Conservation (phyloP, 1,140 invertebrate genomes). For the Wasmannia auropunctata region DNA sequence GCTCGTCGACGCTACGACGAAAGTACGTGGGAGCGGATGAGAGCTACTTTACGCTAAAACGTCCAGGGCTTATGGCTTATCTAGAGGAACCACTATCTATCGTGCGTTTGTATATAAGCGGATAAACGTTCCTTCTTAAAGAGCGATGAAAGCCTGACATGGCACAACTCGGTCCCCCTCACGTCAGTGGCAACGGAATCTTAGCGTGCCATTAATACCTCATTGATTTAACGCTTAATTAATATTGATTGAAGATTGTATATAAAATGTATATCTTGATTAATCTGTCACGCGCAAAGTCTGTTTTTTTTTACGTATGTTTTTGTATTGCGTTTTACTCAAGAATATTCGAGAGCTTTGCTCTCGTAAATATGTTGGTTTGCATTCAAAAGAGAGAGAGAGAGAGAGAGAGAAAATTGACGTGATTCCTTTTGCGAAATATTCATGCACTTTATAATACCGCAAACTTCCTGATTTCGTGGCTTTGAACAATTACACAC, state of each 20-base stretch:
- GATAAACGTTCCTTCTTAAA: conserved; percentile 4
- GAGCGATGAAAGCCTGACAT: conserved; percentile 17
- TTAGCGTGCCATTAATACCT: not conserved
- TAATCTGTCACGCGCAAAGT: not conserved
- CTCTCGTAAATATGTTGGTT: not conserved
- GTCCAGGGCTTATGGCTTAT: not conserved
- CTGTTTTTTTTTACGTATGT: not conserved
- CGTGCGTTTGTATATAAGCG: not conserved
- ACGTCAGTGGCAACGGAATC: not conserved
- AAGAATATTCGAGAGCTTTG: not conserved
- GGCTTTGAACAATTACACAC: conserved; percentile 56
- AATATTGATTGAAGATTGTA: not conserved
- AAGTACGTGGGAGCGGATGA: conserved; percentile 8
- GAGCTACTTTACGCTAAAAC: conserved; percentile 28
- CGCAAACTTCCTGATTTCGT: conserved; percentile 25
- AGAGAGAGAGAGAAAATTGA: not conserved
- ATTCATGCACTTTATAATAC: not conserved
- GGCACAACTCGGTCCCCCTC: not conserved
- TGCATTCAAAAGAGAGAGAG: not conserved
- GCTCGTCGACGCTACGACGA: not conserved
- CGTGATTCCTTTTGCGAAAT: not conserved
- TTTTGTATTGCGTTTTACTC: not conserved
- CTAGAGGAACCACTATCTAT: not conserved
- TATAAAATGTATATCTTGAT: not conserved
- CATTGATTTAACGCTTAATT: conserved; percentile 28